Conservation (phyloP, 2,113 vertebrate genomes). For the Brachyistius frenatus region DNA sequence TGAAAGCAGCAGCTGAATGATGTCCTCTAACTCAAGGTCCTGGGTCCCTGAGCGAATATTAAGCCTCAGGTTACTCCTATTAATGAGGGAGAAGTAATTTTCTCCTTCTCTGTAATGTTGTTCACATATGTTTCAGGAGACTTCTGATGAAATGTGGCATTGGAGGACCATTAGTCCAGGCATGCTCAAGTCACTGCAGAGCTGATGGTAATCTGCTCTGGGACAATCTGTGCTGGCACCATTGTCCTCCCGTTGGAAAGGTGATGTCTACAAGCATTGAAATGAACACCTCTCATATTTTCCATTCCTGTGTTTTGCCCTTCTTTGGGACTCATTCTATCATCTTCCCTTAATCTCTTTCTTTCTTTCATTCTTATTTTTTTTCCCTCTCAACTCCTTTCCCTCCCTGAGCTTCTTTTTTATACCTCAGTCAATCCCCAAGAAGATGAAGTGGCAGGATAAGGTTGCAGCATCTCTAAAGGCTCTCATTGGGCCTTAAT, state of each 20-base stretch:
- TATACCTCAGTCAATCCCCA: conserved; percentile 68
- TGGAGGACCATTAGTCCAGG: conserved; percentile 63
- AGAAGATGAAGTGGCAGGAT: conserved; percentile 78
- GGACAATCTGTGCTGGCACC: conserved; percentile 55
- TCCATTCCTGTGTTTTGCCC: conserved; percentile 4
- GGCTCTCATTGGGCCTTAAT: conserved; percentile 80
- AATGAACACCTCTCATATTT: conserved; percentile 58
- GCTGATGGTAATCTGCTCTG: conserved; percentile 68
- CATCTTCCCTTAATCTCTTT: conserved; percentile 16
- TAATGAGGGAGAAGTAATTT: conserved; percentile 71
- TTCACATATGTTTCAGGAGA: conserved; percentile 71
- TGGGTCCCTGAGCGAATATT: conserved; percentile 69
- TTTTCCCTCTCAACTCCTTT: background rate
- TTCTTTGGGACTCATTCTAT: conserved; percentile 23
- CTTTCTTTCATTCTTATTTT: background rate
- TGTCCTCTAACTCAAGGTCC: conserved; percentile 75
- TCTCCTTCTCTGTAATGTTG: conserved; percentile 48
- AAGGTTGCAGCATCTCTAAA: conserved; percentile 77
- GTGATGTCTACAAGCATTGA: conserved; percentile 44
- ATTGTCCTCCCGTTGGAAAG: conserved; percentile 40
- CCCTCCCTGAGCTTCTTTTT: conserved; percentile 18
- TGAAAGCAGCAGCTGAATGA: conserved; percentile 73
- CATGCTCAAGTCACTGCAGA: conserved; percentile 50
- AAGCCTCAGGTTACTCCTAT: conserved; percentile 70
- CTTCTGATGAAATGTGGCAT: conserved; percentile 72